phyloP scores from a whole-genome alignment of 2,888 invertebrate genomes.

The Carpatolechia fugitivella region DNA sequence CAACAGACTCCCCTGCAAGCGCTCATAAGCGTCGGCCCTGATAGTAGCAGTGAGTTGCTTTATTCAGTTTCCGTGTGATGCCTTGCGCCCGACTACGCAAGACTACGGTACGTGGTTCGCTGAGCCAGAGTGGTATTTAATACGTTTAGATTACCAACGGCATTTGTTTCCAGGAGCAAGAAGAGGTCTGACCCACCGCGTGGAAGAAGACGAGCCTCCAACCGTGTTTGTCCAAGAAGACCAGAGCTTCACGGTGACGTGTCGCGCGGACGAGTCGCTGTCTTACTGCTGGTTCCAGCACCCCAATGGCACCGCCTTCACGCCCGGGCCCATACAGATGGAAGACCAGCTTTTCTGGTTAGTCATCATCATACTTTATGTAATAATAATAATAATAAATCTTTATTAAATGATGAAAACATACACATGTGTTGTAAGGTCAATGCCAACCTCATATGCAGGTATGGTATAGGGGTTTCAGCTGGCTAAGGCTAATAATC shows the following conservation, averaged over 20 bases:
- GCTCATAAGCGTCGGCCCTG: conserved; percentile 44
- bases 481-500: no score
- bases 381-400: no score
- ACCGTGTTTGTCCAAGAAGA: conserved; percentile 50
- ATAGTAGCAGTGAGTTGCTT: neutral
- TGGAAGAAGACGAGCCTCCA: conserved; percentile 20
- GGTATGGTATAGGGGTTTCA: no score
- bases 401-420: no score
- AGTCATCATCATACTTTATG: no score
- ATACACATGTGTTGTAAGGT: no score
- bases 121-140: no score
- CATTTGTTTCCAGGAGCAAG: no score
- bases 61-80: neutral
- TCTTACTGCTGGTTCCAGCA: conserved; percentile 72
- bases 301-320: conserved; percentile 62
- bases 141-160: no score
- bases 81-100: no score
- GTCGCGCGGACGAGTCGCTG: conserved; percentile 52
- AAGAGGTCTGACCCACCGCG: neutral
- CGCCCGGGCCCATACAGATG: conserved; percentile 41
- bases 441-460: no score
- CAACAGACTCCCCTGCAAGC: conserved; percentile 60
- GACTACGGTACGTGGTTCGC: no score
- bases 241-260: conserved; percentile 50
- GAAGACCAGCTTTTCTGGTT: conserved; percentile 56